phyloP scores from a whole-genome alignment of 1,140 invertebrate genomes.

The Chlorops oryzae region DNA sequence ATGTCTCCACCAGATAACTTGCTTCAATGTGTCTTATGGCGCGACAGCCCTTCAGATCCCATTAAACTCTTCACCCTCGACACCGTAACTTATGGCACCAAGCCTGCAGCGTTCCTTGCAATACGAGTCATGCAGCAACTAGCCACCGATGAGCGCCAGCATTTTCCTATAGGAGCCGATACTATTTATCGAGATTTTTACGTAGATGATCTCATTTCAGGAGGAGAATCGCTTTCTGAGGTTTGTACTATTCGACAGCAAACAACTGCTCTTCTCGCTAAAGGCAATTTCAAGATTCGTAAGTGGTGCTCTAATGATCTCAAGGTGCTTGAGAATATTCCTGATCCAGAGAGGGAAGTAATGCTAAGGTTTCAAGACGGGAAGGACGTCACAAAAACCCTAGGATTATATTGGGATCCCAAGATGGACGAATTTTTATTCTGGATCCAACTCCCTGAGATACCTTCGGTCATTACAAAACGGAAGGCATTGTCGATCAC shows the following conservation, averaged over 20 bases:
- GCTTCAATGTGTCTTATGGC: slow-evolving; percentile 44
- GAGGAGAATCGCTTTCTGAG: slow-evolving; percentile 23
- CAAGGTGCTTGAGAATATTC: background rate
- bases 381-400: slow-evolving; percentile 5
- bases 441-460: background rate
- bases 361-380: slow-evolving; percentile 12
- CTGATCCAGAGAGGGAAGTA: slow-evolving; percentile 4
- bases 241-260: slow-evolving; percentile 7
- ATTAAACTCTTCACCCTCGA: slow-evolving; percentile 14
- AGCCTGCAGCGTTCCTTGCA: slow-evolving; percentile 35
- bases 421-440: slow-evolving; percentile 7
- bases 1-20: slow-evolving; percentile 17
- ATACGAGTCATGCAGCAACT: slow-evolving; percentile 23
- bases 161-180: slow-evolving; percentile 18
- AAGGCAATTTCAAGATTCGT: slow-evolving; percentile 37
- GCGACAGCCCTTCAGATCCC: slow-evolving; percentile 17
- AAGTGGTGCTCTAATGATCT: slow-evolving; percentile 45
- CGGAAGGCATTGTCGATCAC: slow-evolving; percentile 29
- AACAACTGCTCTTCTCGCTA: slow-evolving; percentile 18
- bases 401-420: slow-evolving; percentile 8
- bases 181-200: slow-evolving; percentile 35
- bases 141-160: slow-evolving; percentile 27
- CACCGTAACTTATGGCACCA: slow-evolving; percentile 38
- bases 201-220: slow-evolving; percentile 43
- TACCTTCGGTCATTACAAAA: slow-evolving; percentile 16